phyloP scores from a whole-genome alignment of 1,140 invertebrate genomes.

The Teleopsis dalmanni region DNA sequence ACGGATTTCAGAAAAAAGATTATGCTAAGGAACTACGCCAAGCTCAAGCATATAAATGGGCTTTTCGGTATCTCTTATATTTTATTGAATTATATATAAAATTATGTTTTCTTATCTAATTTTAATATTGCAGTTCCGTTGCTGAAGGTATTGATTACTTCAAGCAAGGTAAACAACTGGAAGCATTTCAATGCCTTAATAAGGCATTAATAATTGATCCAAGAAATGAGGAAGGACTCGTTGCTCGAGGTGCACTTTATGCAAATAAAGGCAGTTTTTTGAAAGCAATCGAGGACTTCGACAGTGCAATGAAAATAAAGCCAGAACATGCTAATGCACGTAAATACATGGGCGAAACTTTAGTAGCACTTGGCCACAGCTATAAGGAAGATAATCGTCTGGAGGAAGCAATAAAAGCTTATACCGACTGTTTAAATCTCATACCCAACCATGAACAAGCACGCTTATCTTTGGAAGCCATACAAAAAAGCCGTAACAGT shows the following conservation, averaged over 20 bases:
- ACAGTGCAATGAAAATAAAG: slow-evolving; percentile 79
- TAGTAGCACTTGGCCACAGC: slow-evolving; percentile 75
- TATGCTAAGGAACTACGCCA: slow-evolving; percentile 76
- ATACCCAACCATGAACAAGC: slow-evolving; percentile 79
- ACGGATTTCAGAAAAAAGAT: slow-evolving; percentile 68
- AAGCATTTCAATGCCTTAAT: slow-evolving; percentile 92
- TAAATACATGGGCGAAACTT: slow-evolving; percentile 88
- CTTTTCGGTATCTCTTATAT: slow-evolving; percentile 51
- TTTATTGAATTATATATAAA: too few species aligned
- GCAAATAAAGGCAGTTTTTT: slow-evolving; percentile 89
- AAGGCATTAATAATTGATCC: slow-evolving; percentile 88
- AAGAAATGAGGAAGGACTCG: slow-evolving; percentile 87
- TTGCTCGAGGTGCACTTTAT: slow-evolving; percentile 86
- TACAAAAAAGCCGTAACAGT: slow-evolving; percentile 21
- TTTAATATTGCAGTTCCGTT: slow-evolving; percentile 69
- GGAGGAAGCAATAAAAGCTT: slow-evolving; percentile 75
- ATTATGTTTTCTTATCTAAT: too few species aligned
- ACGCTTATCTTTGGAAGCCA: slow-evolving; percentile 62
- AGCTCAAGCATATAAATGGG: slow-evolving; percentile 86
- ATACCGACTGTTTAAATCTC: slow-evolving; percentile 71
- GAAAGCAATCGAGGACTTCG: slow-evolving; percentile 91
- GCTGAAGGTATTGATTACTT: slow-evolving; percentile 90
- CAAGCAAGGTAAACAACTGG: slow-evolving; percentile 79
- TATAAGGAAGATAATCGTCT: slow-evolving; percentile 78
- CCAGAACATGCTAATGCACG: slow-evolving; percentile 86